phyloP scores from a whole-genome alignment of 1,140 invertebrate species.

The Ostrea edulis region DNA sequence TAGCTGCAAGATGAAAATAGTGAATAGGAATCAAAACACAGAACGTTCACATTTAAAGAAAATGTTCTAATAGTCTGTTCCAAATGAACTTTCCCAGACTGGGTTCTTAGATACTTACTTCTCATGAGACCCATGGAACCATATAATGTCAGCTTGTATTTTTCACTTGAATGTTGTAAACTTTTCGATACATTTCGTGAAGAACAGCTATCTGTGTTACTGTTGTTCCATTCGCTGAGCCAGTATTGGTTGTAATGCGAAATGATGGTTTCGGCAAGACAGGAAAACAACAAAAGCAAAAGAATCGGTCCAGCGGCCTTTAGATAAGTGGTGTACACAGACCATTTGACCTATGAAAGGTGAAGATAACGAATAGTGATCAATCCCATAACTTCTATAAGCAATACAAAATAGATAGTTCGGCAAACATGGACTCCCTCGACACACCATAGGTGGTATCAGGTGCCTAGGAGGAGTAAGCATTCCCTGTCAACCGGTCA shows the following conservation, averaged over 20 bases:
- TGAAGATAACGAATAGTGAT: too few relatives aligned
- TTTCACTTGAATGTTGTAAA: not conserved
- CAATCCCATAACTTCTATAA: too few relatives aligned
- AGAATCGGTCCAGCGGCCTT: not conserved
- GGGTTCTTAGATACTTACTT: not conserved
- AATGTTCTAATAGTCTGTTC: not conserved
- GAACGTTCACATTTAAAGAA: not conserved
- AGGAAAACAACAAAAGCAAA: not conserved
- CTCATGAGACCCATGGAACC: not conserved
- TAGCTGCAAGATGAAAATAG: not conserved
- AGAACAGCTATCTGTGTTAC: not conserved
- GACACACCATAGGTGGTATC: too few relatives aligned
- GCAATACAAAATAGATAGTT: too few relatives aligned
- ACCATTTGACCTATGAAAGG: slow-evolving; percentile 18
- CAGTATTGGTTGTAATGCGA: not conserved
- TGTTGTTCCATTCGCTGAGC: not conserved
- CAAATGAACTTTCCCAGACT: not conserved
- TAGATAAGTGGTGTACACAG: not conserved
- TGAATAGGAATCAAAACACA: not conserved
- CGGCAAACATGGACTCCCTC: too few relatives aligned
- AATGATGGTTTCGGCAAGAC: not conserved
- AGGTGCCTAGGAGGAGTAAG: too few relatives aligned
- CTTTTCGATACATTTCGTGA: not conserved
- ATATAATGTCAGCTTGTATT: not conserved
- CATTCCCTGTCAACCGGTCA: too few relatives aligned